phyloP scores from a whole-genome alignment of 1,140 invertebrate genomes.

The Riptortus pedestris region DNA sequence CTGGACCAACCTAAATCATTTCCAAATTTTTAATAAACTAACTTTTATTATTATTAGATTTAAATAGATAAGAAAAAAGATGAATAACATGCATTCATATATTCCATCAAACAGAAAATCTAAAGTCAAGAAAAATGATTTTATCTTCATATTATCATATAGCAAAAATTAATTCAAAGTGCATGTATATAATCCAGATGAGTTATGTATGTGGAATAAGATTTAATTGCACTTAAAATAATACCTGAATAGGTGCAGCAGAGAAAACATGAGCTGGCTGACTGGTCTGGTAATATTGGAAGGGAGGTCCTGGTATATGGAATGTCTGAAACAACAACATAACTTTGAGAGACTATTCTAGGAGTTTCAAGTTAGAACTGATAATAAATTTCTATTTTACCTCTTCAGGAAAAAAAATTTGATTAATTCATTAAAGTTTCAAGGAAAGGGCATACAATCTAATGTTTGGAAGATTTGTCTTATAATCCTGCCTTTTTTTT shows the following conservation, averaged over 20 bases:
- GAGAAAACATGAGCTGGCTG: conserved; percentile 25
- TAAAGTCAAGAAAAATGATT: too few species aligned
- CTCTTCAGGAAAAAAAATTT: too few species aligned
- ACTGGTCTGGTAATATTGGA: conserved; percentile 31
- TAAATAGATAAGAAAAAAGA: not conserved
- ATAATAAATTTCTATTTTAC: too few species aligned
- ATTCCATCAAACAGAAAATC: too few species aligned
- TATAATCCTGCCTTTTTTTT: too few species aligned
- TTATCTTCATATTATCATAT: not conserved
- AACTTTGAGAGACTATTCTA: not conserved
- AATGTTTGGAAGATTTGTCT: too few species aligned
- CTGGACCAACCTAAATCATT: conserved; percentile 2
- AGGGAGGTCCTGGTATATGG: conserved; percentile 39
- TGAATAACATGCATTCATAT: not conserved
- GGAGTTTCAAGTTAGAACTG: too few species aligned
- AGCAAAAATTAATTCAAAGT: not conserved
- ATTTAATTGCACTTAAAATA: too few species aligned
- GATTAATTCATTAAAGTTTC: too few species aligned
- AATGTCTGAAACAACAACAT: conserved; percentile 33
- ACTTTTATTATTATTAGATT: not conserved
- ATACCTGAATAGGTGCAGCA: conserved; percentile 25
- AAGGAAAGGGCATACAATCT: too few species aligned
- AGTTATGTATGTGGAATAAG: too few species aligned
- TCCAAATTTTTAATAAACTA: not conserved
- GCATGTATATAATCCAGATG: not conserved